phyloP scores from a whole-genome alignment of 2,113 vertebrate species.

The Acinonyx jubatus region DNA sequence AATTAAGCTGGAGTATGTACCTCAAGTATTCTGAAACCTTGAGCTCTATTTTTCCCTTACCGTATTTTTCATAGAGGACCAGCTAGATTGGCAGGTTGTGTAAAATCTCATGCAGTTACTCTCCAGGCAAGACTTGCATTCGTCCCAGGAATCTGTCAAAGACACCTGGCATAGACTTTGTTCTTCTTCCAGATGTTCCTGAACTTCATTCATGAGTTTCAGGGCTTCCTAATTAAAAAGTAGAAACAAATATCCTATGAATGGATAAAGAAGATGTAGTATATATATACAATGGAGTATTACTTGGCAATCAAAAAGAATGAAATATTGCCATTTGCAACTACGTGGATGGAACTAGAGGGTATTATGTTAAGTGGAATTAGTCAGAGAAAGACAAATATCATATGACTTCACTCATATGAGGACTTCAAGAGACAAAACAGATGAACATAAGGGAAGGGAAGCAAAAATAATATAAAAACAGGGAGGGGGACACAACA shows the following conservation, averaged over 20 bases:
- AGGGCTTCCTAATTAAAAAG: slow-evolving; percentile 87
- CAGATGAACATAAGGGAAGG: too few species aligned
- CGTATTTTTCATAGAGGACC: slow-evolving; percentile 86
- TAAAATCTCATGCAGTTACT: slow-evolving; percentile 90
- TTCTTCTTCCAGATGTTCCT: slow-evolving; percentile 89
- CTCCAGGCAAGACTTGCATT: slow-evolving; percentile 92
- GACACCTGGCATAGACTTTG: slow-evolving; percentile 90
- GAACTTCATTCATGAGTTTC: slow-evolving; percentile 90
- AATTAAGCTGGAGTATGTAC: not conserved
- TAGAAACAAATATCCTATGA: slow-evolving; percentile 42
- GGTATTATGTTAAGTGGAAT: too few species aligned
- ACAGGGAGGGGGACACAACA: too few species aligned
- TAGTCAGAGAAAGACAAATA: too few species aligned
- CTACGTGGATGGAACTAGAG: too few species aligned
- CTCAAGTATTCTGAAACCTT: not conserved
- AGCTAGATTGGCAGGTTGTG: slow-evolving; percentile 86
- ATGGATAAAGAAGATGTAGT: too few species aligned
- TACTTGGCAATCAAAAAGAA: too few species aligned
- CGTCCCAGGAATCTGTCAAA: slow-evolving; percentile 88
- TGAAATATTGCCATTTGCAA: too few species aligned
- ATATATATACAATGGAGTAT: too few species aligned
- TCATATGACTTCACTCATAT: too few species aligned
- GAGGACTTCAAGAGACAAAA: too few species aligned
- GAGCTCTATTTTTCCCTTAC: slow-evolving; percentile 80
- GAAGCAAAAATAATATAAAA: too few species aligned